These are phyloP conservation scores for Eupeodes luniger DNA, from an alignment of 2,888 invertebrate genomes.

Conservation along the genomic window DNA sequence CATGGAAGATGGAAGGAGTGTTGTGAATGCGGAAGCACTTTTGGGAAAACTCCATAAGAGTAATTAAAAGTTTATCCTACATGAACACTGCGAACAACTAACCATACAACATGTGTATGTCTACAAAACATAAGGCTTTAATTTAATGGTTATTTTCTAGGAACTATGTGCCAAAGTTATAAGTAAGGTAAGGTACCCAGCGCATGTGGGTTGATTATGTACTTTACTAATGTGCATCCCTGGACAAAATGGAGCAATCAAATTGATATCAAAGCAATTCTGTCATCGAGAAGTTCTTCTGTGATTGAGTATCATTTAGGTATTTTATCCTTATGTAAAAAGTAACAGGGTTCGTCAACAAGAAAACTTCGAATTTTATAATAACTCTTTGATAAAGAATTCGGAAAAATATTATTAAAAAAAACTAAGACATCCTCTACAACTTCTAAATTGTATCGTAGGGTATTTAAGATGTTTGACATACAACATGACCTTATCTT, in stretches of 20 bases:
- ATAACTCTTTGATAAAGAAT: neutral
- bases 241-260: conserved; percentile 5
- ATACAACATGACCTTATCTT: too few relatives aligned
- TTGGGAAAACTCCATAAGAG: conserved; percentile 39
- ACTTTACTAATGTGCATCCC: neutral
- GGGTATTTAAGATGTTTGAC: too few relatives aligned
- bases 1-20: neutral
- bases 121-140: neutral
- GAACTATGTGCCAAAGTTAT: neutral
- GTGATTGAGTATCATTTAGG: neutral
- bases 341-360: neutral
- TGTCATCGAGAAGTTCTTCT: neutral
- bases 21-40: conserved; percentile 55
- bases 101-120: neutral
- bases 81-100: conserved; percentile 33
- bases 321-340: neutral
- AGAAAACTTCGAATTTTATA: too few relatives aligned
- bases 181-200: neutral
- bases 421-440: too few relatives aligned
- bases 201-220: neutral
- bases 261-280: conserved; percentile 12
- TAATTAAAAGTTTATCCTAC: conserved; percentile 56
- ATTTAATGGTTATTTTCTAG: conserved; percentile 4
- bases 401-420: neutral
- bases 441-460: too few relatives aligned